Base-by-base conservation (phyloP, 2,113 vertebrate genomes). In the Trogon melanurus region DNA sequence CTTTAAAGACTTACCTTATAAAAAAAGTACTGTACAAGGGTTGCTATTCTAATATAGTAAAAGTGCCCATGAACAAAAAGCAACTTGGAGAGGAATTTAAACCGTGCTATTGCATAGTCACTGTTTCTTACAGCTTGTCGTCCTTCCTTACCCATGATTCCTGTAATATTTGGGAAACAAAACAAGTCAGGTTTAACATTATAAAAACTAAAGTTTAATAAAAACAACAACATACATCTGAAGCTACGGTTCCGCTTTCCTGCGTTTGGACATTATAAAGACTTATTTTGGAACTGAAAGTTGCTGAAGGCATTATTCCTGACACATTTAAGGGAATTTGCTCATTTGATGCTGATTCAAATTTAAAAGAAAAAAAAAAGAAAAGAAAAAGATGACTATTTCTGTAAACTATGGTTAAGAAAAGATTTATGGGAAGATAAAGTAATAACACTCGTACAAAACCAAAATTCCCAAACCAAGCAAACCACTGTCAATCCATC, bases 21-120 rank as follows among this genome's bases (percentile, higher is more conserved):
- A 99, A 99, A 99, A 99, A 99, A 99, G 98, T 99, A 99, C 98
- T 99, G 99, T 98, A 99, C 99, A 98, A 99, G 99, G 60, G 99
- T 99, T 92, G 99, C 98, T 99, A 99, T 99, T 98, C 99, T 99
- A 98, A 99, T 98, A 97, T 99, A 99, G 98, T 99, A 99, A 98
- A 99, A 99, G 98, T 99, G 99, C 88, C 99, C 99, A 88, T 99
- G 99, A 97, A 99, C 99, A 97, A 99, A 98, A 97, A 99, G 98
- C 74, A 99, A 97, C 98, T 99, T 99, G 92, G 99, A 98, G 92
- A 99, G 98, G 97, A 99, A 99, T 97, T 98, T 99, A 97, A 99
- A 99, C 96, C 99, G 98, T 92, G 99, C 99, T 93, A 99, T 99
- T 99, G 99, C 99, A 99, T 99, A 99, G 98, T 99, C 99, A 96